Conservation (phyloP, 2,888 invertebrate genomes). For the Malthinus flaveolus region DNA sequence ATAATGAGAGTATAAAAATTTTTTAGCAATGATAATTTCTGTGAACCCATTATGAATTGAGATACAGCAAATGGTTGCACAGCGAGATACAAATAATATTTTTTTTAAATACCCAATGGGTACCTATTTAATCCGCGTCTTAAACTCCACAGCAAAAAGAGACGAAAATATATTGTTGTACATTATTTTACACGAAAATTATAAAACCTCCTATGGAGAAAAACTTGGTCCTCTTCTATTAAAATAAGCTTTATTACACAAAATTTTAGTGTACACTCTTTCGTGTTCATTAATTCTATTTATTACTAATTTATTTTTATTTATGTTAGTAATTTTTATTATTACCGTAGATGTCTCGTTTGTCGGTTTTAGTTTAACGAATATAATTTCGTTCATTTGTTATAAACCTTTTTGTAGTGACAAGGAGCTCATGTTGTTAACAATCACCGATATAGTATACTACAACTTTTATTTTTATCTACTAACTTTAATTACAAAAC, state of each 20-base stretch:
- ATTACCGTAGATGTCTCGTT: conserved; percentile 13
- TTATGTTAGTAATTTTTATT: conserved; percentile 24
- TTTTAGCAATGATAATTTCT: conserved; percentile 28
- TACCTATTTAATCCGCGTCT: conserved; percentile 21
- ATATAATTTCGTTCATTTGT: conserved; percentile 10
- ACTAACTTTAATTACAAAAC: no score
- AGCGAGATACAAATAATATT: conserved; percentile 27
- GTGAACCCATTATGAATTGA: conserved; percentile 28
- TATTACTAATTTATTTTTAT: conserved; percentile 32
- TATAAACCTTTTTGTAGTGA: conserved; percentile 13
- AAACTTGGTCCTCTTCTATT: conserved; percentile 33
- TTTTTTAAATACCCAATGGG: conserved; percentile 18
- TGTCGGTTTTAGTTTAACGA: conserved; percentile 16
- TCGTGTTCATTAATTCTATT: conserved; percentile 33
- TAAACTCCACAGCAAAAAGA: conserved; percentile 19
- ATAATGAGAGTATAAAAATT: conserved; percentile 25
- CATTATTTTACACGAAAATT: conserved; percentile 21
- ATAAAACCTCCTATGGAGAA: conserved; percentile 34
- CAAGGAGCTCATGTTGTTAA: conserved; percentile 18
- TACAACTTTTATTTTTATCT: conserved; percentile 2
- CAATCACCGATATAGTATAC: conserved; percentile 11
- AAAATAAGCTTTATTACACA: conserved; percentile 35
- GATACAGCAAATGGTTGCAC: conserved; percentile 26
- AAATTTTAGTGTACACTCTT: conserved; percentile 32
- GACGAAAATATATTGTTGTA: conserved; percentile 16